A percentile compares a stretch with the other conserved stretches of the same genome.
These are phyloP conservation scores for Latrodectus hesperus DNA, from an alignment of 2,888 invertebrate species.

Conservation along the genomic window DNA sequence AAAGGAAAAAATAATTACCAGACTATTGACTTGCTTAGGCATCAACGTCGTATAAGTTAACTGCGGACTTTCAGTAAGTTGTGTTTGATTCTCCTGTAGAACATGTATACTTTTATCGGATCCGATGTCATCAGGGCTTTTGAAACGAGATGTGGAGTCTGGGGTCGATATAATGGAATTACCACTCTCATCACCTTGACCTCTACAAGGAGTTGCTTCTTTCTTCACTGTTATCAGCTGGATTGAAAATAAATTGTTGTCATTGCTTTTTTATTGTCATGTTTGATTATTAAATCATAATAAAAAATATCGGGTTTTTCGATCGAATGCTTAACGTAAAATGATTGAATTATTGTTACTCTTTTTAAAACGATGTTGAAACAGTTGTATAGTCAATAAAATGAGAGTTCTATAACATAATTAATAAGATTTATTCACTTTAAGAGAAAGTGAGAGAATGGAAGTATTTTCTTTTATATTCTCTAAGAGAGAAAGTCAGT, in stretches of 20 bases:
- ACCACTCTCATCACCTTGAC: conserved; percentile 50
- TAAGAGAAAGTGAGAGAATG: too few relatives aligned
- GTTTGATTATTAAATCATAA: too few relatives aligned
- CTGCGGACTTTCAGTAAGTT: not conserved
- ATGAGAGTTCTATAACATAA: too few relatives aligned
- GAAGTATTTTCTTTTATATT: too few relatives aligned
- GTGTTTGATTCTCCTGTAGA: not conserved
- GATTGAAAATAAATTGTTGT: not conserved
- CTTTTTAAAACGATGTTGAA: too few relatives aligned
- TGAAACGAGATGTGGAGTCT: conserved; percentile 15
- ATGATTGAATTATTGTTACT: too few relatives aligned
- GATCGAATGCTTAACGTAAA: too few relatives aligned
- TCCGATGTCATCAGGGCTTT: conserved; percentile 1
- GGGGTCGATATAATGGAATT: conserved; percentile 32
- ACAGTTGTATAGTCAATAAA: too few relatives aligned
- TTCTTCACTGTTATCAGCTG: conserved; percentile 9
- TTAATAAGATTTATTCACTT: too few relatives aligned
- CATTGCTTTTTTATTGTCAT: too few relatives aligned
- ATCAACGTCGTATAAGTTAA: conserved; percentile 50
- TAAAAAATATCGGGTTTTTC: too few relatives aligned
- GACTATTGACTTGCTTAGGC: conserved; percentile 7
- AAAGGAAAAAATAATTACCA: not conserved
- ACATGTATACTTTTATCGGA: not conserved
- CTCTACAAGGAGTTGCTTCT: conserved; percentile 33
- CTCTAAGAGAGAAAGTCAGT: too few relatives aligned